Evolutionary conservation across 2,113 vertebrate genomes (phyloP).

Genomic region (Rynchops niger): DNA sequence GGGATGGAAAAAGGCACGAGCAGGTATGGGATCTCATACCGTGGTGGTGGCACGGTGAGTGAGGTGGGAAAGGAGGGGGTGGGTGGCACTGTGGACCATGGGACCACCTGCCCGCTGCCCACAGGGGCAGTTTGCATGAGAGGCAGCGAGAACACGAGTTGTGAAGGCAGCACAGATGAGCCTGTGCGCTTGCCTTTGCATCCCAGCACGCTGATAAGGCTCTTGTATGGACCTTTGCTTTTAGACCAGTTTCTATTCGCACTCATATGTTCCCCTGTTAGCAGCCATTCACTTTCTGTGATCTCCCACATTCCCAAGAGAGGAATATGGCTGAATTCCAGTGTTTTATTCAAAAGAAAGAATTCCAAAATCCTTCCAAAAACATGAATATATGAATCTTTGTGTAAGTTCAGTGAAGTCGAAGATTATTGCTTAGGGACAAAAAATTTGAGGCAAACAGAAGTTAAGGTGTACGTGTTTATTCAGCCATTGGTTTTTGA

Average conservation of each 20-base stretch:
- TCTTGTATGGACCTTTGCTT: background rate
- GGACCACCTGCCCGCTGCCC: background rate
- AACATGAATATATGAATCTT: background rate
- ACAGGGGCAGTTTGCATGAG: rapidly evolving
- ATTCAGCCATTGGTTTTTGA: background rate
- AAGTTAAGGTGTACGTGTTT: background rate
- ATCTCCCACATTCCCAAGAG: background rate
- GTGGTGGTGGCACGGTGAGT: background rate
- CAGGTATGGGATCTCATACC: background rate
- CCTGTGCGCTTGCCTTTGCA: background rate
- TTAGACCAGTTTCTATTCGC: background rate
- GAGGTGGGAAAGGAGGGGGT: background rate
- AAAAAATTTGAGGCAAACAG: background rate
- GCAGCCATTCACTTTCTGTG: background rate
- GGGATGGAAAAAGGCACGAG: background rate
- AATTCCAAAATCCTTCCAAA: background rate
- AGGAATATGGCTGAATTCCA: background rate
- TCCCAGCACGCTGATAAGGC: background rate
- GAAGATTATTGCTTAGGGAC: background rate
- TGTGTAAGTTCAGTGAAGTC: background rate
- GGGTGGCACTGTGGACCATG: rapidly evolving
- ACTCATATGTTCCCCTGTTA: background rate
- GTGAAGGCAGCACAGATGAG: background rate
- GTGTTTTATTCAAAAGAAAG: background rate
- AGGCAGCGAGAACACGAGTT: background rate